These are phyloP conservation scores for Ptychoptera contaminata DNA, from an alignment of 2,888 invertebrate species.

Conservation along the genomic window DNA sequence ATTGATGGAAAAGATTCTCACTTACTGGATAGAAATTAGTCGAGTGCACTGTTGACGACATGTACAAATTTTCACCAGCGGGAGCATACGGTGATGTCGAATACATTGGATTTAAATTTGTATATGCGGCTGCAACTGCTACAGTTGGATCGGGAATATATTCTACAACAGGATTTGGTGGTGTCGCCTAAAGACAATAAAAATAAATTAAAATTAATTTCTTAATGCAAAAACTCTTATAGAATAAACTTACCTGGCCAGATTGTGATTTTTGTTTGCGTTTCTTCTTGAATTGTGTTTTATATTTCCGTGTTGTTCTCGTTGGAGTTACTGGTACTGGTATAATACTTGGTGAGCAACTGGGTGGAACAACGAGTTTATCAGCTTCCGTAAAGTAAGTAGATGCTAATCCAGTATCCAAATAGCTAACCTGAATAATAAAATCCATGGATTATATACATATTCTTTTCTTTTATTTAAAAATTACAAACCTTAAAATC, in stretches of 20 bases:
- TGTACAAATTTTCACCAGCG: constrained; percentile 33
- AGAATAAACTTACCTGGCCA: constrained; percentile 28
- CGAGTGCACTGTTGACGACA: constrained; percentile 38
- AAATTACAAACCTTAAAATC: constrained; percentile 34
- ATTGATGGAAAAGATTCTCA: constrained; percentile 80
- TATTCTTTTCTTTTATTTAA: no score
- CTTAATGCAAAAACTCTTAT: background rate
- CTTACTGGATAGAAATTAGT: constrained; percentile 61
- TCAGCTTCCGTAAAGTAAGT: constrained; percentile 80
- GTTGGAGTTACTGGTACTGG: constrained; percentile 53
- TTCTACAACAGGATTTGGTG: constrained; percentile 30
- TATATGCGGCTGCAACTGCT: constrained; percentile 61
- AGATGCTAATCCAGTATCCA: constrained; percentile 84
- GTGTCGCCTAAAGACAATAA: constrained; percentile 16
- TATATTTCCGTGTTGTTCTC: constrained; percentile 75
- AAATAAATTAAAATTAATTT: background rate
- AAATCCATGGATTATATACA: background rate
- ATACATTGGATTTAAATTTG: constrained; percentile 63
- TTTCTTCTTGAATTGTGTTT: constrained; percentile 69
- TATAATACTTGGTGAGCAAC: constrained; percentile 35
- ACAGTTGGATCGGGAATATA: constrained; percentile 36
- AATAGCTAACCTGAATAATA: constrained; percentile 47
- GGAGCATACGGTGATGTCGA: constrained; percentile 59
- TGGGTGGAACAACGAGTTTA: constrained; percentile 47
- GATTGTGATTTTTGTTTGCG: constrained; percentile 30